Evolutionary conservation across 2,797 vertebrate species (phyloP).

Genomic region (Bradypus variegatus): DNA sequence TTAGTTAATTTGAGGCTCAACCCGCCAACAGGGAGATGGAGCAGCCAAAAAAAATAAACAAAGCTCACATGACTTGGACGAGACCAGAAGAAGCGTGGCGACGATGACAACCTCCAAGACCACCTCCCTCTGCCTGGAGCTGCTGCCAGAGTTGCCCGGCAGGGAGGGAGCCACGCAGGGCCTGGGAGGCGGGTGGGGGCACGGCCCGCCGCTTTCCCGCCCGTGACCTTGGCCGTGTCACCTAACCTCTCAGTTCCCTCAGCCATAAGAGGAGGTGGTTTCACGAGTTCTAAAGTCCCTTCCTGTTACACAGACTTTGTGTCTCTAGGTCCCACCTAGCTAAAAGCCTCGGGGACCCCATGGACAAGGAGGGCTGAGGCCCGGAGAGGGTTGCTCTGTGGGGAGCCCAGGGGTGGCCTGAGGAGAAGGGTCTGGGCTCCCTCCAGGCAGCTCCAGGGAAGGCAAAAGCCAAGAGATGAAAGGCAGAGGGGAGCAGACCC

Average conservation of each 20-base stretch:
- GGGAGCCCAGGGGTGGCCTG: fast-evolving
- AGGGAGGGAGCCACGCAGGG: neutral
- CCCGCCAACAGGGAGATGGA: neutral
- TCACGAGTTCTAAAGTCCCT: neutral
- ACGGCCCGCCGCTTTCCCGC: neutral
- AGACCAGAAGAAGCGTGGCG: neutral
- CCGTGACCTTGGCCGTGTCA: neutral
- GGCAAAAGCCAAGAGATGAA: neutral
- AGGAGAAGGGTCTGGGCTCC: neutral
- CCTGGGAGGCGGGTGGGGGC: neutral
- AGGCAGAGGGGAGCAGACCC: neutral
- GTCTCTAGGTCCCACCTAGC: neutral
- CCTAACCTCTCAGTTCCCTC: neutral
- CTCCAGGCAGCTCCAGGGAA: fast-evolving
- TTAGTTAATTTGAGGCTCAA: neutral
- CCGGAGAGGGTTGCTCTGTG: neutral
- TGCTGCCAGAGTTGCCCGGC: neutral
- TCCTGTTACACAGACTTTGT: neutral
- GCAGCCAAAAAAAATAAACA: neutral
- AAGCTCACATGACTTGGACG: neutral
- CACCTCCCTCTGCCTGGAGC: neutral
- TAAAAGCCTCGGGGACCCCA: neutral
- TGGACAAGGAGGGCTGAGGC: neutral
- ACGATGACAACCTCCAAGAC: neutral
- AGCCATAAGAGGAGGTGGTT: neutral